A percentile compares a stretch with the other conserved stretches of the same genome.
Conservation (phyloP, 2,113 vertebrate genomes). For the Quiscalus mexicanus region DNA sequence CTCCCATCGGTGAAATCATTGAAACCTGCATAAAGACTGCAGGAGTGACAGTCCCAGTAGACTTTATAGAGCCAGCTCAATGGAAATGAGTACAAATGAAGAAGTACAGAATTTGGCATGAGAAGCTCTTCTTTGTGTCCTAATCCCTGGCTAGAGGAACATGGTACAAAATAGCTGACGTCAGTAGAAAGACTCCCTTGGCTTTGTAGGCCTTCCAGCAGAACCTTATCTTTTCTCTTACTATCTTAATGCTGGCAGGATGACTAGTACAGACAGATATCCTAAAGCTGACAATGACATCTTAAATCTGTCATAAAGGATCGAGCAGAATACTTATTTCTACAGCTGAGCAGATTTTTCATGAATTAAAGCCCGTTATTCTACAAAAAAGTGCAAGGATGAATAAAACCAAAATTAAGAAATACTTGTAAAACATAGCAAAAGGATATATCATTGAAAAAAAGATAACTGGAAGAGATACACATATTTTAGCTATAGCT, state of each 20-base stretch:
- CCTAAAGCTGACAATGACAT: slow-evolving; percentile 16
- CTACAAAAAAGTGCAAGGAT: neutral
- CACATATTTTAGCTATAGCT: neutral
- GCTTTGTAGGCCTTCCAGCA: neutral
- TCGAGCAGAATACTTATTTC: neutral
- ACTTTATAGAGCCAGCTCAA: neutral
- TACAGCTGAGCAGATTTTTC: neutral
- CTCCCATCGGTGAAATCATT: neutral
- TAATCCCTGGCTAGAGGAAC: neutral
- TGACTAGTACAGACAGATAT: slow-evolving; percentile 1
- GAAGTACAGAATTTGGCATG: neutral
- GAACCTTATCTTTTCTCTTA: neutral
- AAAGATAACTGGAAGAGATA: neutral
- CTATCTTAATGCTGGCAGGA: neutral
- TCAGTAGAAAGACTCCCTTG: neutral
- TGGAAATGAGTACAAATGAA: neutral
- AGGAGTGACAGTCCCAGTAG: neutral
- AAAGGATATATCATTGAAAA: neutral
- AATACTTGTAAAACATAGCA: neutral
- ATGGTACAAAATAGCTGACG: neutral
- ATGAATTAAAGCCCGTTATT: neutral
- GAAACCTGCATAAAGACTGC: neutral
- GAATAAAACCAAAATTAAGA: neutral
- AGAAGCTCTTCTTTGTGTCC: neutral
- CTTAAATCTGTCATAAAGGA: slow-evolving; percentile 22